Conservation (phyloP, 2,113 vertebrate species). For the Podilymbus podiceps region DNA sequence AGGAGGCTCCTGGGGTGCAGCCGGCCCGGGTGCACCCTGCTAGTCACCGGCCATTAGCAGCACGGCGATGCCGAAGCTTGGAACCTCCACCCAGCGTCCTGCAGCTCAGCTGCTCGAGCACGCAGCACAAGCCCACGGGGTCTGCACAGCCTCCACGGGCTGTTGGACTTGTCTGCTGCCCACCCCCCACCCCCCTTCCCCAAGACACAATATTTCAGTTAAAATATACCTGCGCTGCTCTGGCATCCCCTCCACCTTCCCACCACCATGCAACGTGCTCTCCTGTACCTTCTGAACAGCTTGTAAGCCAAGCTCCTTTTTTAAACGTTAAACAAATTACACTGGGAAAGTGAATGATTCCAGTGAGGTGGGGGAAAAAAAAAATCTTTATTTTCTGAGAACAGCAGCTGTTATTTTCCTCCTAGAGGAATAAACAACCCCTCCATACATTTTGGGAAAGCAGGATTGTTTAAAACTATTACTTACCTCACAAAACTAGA, state of each 20-base stretch:
- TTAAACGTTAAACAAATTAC: not conserved
- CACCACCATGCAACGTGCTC: not conserved
- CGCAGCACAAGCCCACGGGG: rapidly evolving
- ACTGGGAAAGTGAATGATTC: not conserved
- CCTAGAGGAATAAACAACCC: not conserved
- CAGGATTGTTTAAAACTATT: not conserved
- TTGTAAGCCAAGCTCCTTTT: not conserved
- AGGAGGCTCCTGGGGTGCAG: rapidly evolving
- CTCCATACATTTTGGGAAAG: not conserved
- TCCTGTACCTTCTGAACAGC: not conserved
- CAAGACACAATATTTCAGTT: rapidly evolving
- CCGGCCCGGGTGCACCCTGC: rapidly evolving
- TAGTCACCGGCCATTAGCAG: rapidly evolving
- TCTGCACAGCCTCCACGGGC: rapidly evolving
- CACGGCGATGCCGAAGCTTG: rapidly evolving
- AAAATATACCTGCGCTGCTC: not conserved
- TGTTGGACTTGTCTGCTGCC: not conserved
- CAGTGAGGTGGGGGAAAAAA: not conserved
- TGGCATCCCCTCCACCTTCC: not conserved
- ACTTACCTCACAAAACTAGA: not conserved
- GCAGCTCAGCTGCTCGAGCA: not conserved
- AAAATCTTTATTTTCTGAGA: not conserved
- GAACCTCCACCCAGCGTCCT: not conserved
- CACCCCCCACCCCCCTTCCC: not conserved
- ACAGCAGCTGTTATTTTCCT: not conserved